These are phyloP conservation scores for Nylanderia fulva DNA, from an alignment of 1,140 invertebrate genomes.

Conservation along the genomic window DNA sequence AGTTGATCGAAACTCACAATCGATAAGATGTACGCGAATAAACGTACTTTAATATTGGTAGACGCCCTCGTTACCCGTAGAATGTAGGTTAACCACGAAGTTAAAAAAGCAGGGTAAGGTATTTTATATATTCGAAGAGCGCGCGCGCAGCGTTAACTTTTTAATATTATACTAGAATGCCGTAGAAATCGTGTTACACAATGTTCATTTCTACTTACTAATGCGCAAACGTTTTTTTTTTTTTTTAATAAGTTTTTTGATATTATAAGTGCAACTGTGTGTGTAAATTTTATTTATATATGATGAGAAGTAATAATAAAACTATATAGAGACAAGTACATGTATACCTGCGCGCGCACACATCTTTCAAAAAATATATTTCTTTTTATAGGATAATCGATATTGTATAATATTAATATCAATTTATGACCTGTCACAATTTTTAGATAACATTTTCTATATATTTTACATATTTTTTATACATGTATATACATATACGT, in stretches of 20 bases:
- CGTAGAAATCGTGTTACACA: neutral
- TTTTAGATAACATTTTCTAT: too few relatives aligned
- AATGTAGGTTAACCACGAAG: constrained; percentile 60
- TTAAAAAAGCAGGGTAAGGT: constrained; percentile 44
- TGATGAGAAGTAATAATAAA: neutral
- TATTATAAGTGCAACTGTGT: neutral
- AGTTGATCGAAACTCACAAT: constrained; percentile 35
- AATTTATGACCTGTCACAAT: neutral
- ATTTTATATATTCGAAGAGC: constrained; percentile 57
- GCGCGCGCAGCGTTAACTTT: constrained; percentile 18
- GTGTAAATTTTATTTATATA: neutral
- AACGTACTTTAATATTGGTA: constrained; percentile 59
- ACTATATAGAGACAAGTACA: too few relatives aligned
- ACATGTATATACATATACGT: too few relatives aligned
- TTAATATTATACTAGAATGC: constrained; percentile 50
- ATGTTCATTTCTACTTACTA: constrained; percentile 41
- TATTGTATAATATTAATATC: neutral
- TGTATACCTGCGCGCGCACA: neutral
- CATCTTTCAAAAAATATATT: neutral
- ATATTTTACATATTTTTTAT: too few relatives aligned
- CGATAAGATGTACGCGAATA: constrained; percentile 57
- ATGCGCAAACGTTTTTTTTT: neutral
- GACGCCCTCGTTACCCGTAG: constrained; percentile 51
- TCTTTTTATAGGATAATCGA: neutral
- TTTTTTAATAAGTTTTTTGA: neutral